phyloP scores from a whole-genome alignment of 2,113 vertebrate species.

The Petromus typicus region DNA sequence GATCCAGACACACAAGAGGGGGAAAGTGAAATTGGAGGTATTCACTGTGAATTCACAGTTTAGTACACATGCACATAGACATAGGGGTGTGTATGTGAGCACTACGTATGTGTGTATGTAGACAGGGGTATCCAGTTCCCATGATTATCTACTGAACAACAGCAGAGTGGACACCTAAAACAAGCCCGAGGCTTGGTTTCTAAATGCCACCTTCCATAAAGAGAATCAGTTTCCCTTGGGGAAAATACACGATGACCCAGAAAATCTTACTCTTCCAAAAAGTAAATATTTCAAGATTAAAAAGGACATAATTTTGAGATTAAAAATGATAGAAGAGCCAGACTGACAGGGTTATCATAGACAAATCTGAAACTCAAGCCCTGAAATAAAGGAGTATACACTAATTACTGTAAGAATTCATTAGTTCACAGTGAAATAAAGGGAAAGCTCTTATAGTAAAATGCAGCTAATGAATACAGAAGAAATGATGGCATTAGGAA shows the following conservation, averaged over 20 bases:
- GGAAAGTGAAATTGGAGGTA: neutral
- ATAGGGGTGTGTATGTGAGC: neutral
- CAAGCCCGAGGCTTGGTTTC: neutral
- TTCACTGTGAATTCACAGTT: neutral
- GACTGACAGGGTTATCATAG: neutral
- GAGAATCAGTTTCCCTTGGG: neutral
- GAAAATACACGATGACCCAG: neutral
- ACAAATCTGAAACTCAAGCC: neutral
- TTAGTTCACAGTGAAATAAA: constrained; percentile 15
- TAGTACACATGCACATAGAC: neutral
- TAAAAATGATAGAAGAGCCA: neutral
- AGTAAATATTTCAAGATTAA: neutral
- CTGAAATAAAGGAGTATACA: neutral
- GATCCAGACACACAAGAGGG: neutral
- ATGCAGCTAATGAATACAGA: neutral
- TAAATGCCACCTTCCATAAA: neutral
- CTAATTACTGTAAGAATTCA: constrained; percentile 7
- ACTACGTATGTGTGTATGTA: neutral
- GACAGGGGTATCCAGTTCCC: neutral
- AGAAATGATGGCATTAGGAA: constrained; percentile 27
- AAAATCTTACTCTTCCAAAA: neutral
- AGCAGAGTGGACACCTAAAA: neutral
- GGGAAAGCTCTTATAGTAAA: neutral
- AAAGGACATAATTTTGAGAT: neutral
- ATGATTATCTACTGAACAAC: neutral